Evolutionary conservation across 2,797 vertebrate genomes (phyloP).

Genomic region (Podarcis siculus): DNA sequence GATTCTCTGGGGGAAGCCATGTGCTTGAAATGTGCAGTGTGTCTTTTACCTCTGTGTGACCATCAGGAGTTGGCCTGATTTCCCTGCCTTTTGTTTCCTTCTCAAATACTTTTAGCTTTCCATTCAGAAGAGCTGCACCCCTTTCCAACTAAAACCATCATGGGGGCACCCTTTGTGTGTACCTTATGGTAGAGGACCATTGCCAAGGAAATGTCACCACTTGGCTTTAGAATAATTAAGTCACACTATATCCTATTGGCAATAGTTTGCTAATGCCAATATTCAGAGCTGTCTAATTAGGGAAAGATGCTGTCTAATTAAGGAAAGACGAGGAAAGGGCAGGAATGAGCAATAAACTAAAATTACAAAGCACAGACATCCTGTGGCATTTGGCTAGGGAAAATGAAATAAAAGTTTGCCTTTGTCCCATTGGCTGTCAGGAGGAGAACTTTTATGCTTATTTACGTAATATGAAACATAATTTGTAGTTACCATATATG

Average conservation of each 20-base stretch:
- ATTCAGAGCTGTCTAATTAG: slow-evolving; percentile 14
- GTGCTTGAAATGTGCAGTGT: too few species aligned
- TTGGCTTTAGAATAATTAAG: neutral
- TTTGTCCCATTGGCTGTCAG: neutral
- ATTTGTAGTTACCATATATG: neutral
- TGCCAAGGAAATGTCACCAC: neutral
- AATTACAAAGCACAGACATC: slow-evolving; percentile 44
- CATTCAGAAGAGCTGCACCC: neutral
- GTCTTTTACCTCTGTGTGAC: too few species aligned
- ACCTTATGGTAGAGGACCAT: neutral
- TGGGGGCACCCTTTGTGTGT: neutral
- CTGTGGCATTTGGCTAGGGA: slow-evolving; percentile 47
- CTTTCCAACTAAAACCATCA: slow-evolving; percentile 11
- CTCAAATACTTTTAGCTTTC: neutral
- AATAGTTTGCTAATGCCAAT: neutral
- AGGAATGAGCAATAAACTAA: slow-evolving; percentile 39
- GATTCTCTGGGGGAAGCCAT: too few species aligned
- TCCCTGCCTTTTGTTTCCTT: neutral
- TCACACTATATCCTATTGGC: neutral
- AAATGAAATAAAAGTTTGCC: slow-evolving; percentile 51
- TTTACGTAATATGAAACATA: slow-evolving; percentile 2
- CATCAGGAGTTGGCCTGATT: neutral
- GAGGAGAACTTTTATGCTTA: slow-evolving; percentile 40
- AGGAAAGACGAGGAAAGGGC: slow-evolving; percentile 1
- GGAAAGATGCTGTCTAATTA: slow-evolving; percentile 33